A percentile compares a stretch with the other conserved stretches of the same genome.
Evolutionary conservation across 2,888 invertebrate genomes (phyloP).

Genomic region (Crepidodera aurea): DNA sequence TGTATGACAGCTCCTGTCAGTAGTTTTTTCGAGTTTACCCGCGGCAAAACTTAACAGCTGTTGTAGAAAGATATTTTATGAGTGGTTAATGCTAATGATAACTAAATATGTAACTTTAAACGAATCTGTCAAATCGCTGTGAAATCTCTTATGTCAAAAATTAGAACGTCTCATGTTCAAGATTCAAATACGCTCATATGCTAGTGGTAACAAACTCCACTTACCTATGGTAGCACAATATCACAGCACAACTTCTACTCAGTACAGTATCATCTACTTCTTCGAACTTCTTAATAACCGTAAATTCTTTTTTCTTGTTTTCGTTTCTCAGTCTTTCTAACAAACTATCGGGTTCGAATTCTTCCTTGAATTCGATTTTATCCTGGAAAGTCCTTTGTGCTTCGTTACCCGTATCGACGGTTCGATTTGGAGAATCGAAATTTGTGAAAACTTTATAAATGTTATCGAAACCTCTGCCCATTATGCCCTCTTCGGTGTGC

Average conservation of each 20-base stretch:
- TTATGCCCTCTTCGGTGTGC: conserved; percentile 89
- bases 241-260: conserved; percentile 71
- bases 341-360: conserved; percentile 45
- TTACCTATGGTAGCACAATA: conserved; percentile 73
- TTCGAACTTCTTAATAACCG: conserved; percentile 46
- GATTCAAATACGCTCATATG: too few species aligned
- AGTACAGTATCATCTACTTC: conserved; percentile 67
- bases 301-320: conserved; percentile 46
- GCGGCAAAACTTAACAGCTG: too few species aligned
- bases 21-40: too few species aligned
- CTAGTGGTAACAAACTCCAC: too few species aligned
- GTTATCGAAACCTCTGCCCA: conserved; percentile 91
- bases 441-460: conserved; percentile 77
- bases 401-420: conserved; percentile 18
- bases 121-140: too few species aligned
- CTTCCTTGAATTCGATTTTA: conserved; percentile 51
- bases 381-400: conserved; percentile 37
- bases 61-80: too few species aligned
- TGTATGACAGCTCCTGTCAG: too few species aligned
- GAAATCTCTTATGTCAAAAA: too few species aligned
- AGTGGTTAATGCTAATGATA: too few species aligned
- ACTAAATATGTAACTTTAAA: too few species aligned
- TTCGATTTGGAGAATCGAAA: conserved; percentile 17
- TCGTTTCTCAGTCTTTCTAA: conserved; percentile 42
- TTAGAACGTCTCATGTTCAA: too few species aligned